Conservation (phyloP, 2,797 vertebrate genomes). For the Heliangelus exortis region DNA sequence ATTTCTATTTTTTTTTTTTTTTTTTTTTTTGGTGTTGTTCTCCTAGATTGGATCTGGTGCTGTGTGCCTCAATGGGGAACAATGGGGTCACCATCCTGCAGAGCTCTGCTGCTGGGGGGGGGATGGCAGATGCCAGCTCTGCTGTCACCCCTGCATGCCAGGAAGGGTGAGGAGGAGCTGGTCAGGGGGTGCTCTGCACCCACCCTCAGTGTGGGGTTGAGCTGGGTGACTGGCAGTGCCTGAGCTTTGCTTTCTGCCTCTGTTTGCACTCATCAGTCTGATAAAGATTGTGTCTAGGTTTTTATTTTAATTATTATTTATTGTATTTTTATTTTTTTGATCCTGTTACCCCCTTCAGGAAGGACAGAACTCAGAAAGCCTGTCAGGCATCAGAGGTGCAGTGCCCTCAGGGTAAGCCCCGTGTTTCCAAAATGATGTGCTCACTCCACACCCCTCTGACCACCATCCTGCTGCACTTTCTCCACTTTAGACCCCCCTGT, state of each 20-base stretch:
- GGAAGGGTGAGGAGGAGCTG: background rate
- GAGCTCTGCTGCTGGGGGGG: background rate
- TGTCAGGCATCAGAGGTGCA: background rate
- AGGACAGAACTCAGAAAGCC: background rate
- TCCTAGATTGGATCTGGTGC: background rate
- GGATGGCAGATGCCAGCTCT: background rate
- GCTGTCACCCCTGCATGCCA: background rate
- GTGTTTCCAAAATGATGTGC: rapidly evolving
- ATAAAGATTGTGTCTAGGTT: background rate
- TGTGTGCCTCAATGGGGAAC: background rate
- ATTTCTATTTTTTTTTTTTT: background rate
- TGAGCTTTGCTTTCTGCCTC: background rate
- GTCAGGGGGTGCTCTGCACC: background rate
- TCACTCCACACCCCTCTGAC: rapidly evolving
- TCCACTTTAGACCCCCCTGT: rapidly evolving
- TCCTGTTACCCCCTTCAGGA: background rate
- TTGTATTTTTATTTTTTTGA: background rate
- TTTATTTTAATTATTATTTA: background rate
- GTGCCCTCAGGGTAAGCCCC: background rate
- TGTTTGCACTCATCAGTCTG: background rate
- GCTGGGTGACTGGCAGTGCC: background rate
- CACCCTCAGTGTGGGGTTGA: background rate
- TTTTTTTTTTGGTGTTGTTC: background rate
- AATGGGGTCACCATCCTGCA: background rate
- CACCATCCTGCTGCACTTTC: background rate